These are phyloP conservation scores for Rachycentron canadum DNA, from an alignment of 2,797 vertebrate genomes.

Conservation along the genomic window DNA sequence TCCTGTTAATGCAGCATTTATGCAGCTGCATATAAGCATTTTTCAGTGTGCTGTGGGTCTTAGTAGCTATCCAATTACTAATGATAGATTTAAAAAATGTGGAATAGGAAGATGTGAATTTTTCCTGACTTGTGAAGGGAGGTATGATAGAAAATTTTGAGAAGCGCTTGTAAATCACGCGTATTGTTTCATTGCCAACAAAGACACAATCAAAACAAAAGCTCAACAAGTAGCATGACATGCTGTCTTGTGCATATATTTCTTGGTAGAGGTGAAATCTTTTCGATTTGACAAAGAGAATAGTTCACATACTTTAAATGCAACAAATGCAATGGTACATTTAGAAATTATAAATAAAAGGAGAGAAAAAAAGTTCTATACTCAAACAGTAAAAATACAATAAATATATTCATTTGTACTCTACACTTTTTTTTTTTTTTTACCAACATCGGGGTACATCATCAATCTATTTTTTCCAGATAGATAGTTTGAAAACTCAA, in stretches of 20 bases:
- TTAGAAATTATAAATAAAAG: not conserved
- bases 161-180: not conserved
- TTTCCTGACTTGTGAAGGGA: no score
- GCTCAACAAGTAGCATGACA: not conserved
- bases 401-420: not conserved
- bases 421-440: no score
- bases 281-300: not conserved
- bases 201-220: not conserved
- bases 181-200: not conserved
- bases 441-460: not conserved
- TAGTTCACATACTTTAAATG: not conserved
- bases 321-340: not conserved
- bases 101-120: no score
- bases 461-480: not conserved
- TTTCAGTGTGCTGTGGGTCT: not conserved
- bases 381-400: not conserved
- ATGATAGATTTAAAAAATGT: not conserved
- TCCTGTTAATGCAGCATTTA: constrained; percentile 5
- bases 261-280: not conserved
- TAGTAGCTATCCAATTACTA: no score
- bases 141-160: no score
- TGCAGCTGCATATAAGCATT: constrained; percentile 2
- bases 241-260: not conserved
- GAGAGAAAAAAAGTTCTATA: no score
- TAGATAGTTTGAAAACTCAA: not conserved